These are phyloP conservation scores for Metaphire vulgaris DNA, from an alignment of 1,140 invertebrate genomes.

Conservation along the genomic window DNA sequence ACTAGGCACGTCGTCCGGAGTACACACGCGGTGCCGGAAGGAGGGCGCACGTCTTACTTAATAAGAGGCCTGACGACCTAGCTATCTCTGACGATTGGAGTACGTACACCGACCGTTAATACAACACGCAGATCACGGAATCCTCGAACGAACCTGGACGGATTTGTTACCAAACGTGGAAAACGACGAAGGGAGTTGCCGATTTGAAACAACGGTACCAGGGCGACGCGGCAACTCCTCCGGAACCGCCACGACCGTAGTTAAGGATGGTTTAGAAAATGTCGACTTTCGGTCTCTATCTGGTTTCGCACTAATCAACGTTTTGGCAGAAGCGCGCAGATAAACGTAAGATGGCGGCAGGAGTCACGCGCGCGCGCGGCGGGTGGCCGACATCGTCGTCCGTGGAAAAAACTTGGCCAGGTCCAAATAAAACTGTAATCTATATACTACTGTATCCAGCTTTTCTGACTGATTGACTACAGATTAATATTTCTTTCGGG, in stretches of 20 bases:
- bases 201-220: too few species aligned
- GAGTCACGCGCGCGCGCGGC: too few species aligned
- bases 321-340: too few species aligned
- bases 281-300: too few species aligned
- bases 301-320: too few species aligned
- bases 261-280: too few species aligned
- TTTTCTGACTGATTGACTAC: neutral
- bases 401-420: neutral
- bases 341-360: too few species aligned
- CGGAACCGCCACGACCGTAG: too few species aligned
- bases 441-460: too few species aligned
- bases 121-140: neutral
- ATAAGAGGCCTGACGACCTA: too few species aligned
- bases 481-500: too few species aligned
- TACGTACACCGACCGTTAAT: neutral
- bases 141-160: neutral
- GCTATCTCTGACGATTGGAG: neutral
- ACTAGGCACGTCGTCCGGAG: slow-evolving; percentile 29
- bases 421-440: neutral
- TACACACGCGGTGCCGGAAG: neutral
- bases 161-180: neutral
- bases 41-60: neutral
- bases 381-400: neutral
- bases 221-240: too few species aligned
- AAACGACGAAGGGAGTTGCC: neutral